A percentile compares a stretch with the other conserved stretches of the same genome.
Evolutionary conservation across 92 coral and sea anemone species (phyloP).

Genomic region (Porites evermanni): DNA sequence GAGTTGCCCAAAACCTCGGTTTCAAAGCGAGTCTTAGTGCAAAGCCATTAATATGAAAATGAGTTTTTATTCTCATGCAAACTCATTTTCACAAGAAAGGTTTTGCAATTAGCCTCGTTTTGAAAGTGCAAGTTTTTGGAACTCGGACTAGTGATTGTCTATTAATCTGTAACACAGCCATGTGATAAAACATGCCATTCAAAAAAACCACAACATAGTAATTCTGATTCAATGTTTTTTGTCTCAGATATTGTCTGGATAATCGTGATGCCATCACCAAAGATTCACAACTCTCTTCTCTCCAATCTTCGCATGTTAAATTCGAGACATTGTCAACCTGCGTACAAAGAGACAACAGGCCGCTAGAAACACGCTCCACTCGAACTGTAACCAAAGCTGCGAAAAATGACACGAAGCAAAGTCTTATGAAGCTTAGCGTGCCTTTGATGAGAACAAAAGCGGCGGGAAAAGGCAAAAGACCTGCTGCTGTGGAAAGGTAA

Average conservation of each 20-base stretch:
- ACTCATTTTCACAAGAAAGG: no score
- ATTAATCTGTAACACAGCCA: no score
- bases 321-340: constrained; percentile 87
- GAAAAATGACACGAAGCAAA: constrained; percentile 36
- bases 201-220: no score
- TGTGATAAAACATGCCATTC: no score
- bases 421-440: constrained; percentile 17
- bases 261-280: constrained; percentile 56
- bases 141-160: no score
- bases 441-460: not conserved
- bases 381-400: constrained; percentile 24
- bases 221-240: not conserved
- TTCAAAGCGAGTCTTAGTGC: no score
- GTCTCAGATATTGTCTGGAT: constrained; percentile 86
- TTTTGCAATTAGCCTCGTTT: no score
- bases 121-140: no score
- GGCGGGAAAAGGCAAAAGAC: not conserved
- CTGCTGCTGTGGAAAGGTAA: constrained; percentile 14
- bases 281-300: constrained; percentile 56
- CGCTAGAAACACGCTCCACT: constrained; percentile 10
- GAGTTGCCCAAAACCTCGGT: no score
- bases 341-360: constrained; percentile 55
- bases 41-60: no score
- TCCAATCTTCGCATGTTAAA: constrained; percentile 67
- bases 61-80: no score